These are phyloP conservation scores for Brachionus rotundiformis DNA, from an alignment of 1,140 invertebrate species.

Conservation along the genomic window DNA sequence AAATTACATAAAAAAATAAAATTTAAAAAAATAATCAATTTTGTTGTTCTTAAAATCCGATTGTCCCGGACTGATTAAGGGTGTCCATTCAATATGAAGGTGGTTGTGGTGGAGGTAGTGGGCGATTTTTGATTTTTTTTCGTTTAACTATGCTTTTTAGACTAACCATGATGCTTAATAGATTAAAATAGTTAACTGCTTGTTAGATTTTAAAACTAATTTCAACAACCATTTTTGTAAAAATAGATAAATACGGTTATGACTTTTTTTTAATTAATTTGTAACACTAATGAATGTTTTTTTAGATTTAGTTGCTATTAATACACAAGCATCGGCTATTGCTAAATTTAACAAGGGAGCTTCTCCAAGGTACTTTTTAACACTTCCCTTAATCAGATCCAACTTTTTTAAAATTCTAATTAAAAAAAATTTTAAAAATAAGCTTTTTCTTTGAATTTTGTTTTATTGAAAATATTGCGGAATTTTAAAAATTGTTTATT, in stretches of 20 bases:
- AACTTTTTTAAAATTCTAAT: not conserved
- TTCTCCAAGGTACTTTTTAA: conserved; percentile 34
- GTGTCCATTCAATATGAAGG: too few relatives aligned
- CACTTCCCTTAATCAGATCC: not conserved
- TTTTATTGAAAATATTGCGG: not conserved
- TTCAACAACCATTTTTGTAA: conserved; percentile 26
- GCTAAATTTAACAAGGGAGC: conserved; percentile 51
- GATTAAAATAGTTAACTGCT: conserved; percentile 3
- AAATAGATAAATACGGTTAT: not conserved
- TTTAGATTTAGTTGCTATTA: conserved; percentile 41
- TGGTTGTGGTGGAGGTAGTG: not conserved
- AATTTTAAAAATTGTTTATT: not conserved
- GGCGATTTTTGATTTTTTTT: not conserved
- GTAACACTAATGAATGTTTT: conserved; percentile 35
- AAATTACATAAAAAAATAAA: conserved; percentile 28
- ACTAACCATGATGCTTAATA: not conserved
- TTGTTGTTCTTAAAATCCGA: not conserved
- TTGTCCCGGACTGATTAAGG: not conserved
- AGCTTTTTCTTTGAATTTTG: not conserved
- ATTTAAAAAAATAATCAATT: not conserved
- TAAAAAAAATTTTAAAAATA: not conserved
- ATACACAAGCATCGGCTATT: conserved; percentile 20
- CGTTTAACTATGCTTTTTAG: conserved; percentile 18
- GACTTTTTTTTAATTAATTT: conserved; percentile 1
- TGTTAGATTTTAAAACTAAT: conserved; percentile 37